Evolutionary conservation across 2,888 invertebrate species (phyloP), one percentile per base, ranked within the genome.

Genomic region (Nephrotoma flavescens): DNA sequence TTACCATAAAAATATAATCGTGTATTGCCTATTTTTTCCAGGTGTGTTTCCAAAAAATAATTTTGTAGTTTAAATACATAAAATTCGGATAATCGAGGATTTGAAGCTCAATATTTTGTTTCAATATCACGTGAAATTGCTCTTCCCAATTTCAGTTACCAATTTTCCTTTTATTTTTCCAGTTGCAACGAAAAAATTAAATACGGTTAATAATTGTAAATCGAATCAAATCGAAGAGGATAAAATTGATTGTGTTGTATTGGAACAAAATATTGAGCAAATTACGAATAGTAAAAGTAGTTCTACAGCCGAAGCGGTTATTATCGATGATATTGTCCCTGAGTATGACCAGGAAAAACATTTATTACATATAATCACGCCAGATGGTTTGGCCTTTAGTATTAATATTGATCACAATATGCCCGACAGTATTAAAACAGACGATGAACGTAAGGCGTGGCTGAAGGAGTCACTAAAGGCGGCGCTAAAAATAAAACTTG

Each of bases 381-480:
- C 94, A 0, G 91, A 93, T 0, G 94, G 94, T 0, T 93, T 94
- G 89, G 94, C 94, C 88, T 92, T 95, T 7, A 95, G 95, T 44
- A 93, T 96, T 87, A 94, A 94, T 89, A 90, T 95, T 84, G 94
- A 95, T 90, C 93, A 93, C 87, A 92, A 92, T 0, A 92, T 94
- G 57, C 95, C 95, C 0, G 89, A 90, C n/a, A 90, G 90, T 9
- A 95, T 95, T 90, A 93, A 93, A 89, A 94, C 91, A 88, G 94
- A 95, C 9, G 92, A 93, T 1, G 93, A 94, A 0, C 92, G 93
- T 44, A 91, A 94, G 3, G 92, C 94, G 86, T 96, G 95, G 94
- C 94, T 95, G 88, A 94, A 94, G 88, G 93, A 93, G 41, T 93
- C 94, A 0, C 94, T 94, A 0, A 92, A 93, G 57, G 94, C 94